A percentile compares a stretch with the other conserved stretches of the same genome.
Evolutionary conservation across 2,113 vertebrate genomes (phyloP).

Genomic region (Taurulus bubalis): DNA sequence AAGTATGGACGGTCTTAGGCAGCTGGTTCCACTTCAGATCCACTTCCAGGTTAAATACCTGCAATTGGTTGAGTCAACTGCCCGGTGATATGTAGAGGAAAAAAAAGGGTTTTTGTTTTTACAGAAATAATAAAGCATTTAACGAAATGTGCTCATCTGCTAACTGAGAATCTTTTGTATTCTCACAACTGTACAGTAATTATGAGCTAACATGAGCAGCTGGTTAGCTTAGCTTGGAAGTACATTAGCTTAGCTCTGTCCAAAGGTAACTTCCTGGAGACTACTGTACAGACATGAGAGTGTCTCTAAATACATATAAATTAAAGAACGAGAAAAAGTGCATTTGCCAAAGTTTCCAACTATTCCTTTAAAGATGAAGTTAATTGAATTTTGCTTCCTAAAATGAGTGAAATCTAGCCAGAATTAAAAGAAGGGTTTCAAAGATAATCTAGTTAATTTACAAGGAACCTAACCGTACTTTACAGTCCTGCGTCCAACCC

Average conservation of each 20-base stretch:
- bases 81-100: neutral
- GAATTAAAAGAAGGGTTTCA: neutral
- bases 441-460: neutral
- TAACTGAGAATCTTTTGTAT: neutral
- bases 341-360: neutral
- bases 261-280: neutral
- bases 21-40: constrained; percentile 1
- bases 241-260: neutral
- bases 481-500: neutral
- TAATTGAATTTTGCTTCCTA: neutral
- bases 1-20: neutral
- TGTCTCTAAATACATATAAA: neutral
- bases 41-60: constrained; percentile 9
- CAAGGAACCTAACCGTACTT: neutral
- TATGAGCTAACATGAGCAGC: neutral
- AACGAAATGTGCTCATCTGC: neutral
- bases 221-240: neutral
- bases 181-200: neutral
- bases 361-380: neutral
- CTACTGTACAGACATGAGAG: no score
- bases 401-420: neutral
- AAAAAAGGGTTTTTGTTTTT: neutral
- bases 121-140: neutral
- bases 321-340: neutral
- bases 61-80: neutral